phyloP scores from a whole-genome alignment of 2,113 vertebrate species.

The Eulacestoma nigropectus region DNA sequence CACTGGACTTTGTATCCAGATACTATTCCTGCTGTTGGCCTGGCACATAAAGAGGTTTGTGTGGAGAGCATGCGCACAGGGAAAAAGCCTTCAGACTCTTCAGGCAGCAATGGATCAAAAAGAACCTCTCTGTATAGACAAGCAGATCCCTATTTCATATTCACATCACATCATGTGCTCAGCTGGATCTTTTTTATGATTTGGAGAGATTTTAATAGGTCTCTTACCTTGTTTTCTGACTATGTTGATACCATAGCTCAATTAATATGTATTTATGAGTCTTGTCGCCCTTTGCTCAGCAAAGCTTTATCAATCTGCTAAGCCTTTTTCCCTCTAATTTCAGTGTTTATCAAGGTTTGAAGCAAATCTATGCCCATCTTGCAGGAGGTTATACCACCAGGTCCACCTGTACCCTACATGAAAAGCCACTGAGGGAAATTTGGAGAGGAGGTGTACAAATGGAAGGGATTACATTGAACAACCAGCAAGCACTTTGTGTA shows the following conservation, averaged over 20 bases:
- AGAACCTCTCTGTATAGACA: neutral
- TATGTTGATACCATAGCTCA: neutral
- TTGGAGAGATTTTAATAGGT: neutral
- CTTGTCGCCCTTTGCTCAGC: neutral
- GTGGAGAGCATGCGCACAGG: fast-evolving
- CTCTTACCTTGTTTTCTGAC: neutral
- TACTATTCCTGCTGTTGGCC: neutral
- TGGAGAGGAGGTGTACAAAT: neutral
- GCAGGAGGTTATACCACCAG: neutral
- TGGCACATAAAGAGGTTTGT: neutral
- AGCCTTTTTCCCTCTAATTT: neutral
- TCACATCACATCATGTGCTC: neutral
- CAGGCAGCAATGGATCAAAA: neutral
- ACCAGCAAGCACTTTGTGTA: neutral
- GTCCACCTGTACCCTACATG: fast-evolving
- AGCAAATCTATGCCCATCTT: neutral
- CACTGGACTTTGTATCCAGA: neutral
- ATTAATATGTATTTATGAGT: neutral
- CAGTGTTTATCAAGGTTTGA: neutral
- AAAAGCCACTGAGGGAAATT: neutral
- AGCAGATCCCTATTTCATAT: neutral
- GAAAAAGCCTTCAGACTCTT: neutral
- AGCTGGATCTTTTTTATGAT: neutral
- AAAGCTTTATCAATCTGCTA: neutral
- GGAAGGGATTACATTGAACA: neutral